phyloP scores from a whole-genome alignment of 2,113 vertebrate species.

The Nerophis lumbriciformis region DNA sequence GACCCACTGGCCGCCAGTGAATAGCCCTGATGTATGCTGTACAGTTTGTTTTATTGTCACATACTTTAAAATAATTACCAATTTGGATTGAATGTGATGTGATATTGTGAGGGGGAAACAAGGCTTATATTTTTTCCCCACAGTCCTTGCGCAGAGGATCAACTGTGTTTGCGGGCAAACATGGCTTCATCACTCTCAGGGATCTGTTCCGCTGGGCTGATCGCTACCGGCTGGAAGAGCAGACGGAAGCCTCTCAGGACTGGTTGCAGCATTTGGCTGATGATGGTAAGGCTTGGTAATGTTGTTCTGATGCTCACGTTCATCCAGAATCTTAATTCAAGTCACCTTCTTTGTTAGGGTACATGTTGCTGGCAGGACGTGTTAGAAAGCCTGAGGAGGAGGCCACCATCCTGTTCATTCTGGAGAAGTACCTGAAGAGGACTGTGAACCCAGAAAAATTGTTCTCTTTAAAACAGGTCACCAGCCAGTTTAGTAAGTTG shows the following conservation, averaged over 20 bases:
- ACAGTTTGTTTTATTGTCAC: too few relatives aligned
- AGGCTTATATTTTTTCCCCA: too few relatives aligned
- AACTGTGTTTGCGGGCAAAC: constrained; percentile 93
- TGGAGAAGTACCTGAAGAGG: constrained; percentile 94
- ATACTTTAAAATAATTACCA: too few relatives aligned
- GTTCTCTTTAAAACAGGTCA: constrained; percentile 81
- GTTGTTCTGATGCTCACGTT: background rate
- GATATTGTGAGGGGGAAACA: too few relatives aligned
- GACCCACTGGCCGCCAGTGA: too few relatives aligned
- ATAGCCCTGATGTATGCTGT: too few relatives aligned
- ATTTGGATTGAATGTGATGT: too few relatives aligned
- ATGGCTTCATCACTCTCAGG: constrained; percentile 92
- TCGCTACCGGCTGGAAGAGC: constrained; percentile 84
- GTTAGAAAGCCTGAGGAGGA: constrained; percentile 91
- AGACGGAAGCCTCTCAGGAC: constrained; percentile 77
- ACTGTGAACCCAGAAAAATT: constrained; percentile 77
- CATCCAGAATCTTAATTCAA: background rate
- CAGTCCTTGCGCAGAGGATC: constrained; percentile 90
- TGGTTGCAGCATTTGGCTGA: constrained; percentile 95
- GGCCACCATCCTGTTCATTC: constrained; percentile 78
- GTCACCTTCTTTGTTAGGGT: constrained; percentile 69
- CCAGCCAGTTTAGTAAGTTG: constrained; percentile 84
- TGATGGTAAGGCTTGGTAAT: constrained; percentile 75
- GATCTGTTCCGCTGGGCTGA: constrained; percentile 98
- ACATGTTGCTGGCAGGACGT: constrained; percentile 92